Conservation (phyloP, 2,797 vertebrate genomes). For the Linurgus olivaceus region DNA sequence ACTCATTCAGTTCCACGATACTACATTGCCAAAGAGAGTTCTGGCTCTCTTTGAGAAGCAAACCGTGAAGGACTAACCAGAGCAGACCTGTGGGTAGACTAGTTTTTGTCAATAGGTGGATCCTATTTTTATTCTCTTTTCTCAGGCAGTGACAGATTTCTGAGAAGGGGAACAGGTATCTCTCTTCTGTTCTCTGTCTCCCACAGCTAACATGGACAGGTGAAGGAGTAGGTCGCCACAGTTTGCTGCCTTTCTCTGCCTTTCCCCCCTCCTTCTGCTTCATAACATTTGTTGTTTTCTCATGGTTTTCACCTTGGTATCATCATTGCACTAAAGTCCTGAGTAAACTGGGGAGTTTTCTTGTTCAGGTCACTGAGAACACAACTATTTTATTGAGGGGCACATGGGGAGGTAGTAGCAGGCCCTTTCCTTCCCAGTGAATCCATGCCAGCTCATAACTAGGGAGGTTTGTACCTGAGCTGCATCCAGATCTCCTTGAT, state of each 20-base stretch:
- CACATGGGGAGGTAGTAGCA: neutral
- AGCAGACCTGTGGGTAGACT: neutral
- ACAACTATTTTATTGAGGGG: rapidly evolving
- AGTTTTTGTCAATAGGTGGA: neutral
- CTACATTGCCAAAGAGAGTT: neutral
- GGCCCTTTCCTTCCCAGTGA: neutral
- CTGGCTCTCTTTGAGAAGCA: neutral
- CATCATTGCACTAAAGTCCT: neutral
- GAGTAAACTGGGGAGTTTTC: neutral
- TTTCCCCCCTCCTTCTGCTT: neutral
- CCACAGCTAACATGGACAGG: neutral
- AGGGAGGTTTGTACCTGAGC: neutral
- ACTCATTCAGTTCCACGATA: neutral
- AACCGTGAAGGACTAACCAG: neutral
- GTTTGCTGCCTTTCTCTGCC: neutral
- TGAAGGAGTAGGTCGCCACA: neutral
- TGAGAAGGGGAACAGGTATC: neutral
- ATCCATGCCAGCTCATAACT: neutral
- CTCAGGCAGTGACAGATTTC: neutral
- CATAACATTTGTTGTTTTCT: neutral
- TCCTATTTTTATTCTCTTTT: neutral
- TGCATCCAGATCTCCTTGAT: neutral
- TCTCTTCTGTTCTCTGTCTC: neutral
- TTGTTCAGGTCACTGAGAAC: neutral
- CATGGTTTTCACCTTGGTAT: neutral